phyloP scores from a whole-genome alignment of 2,888 invertebrate species.

The Piscicola geometra region DNA sequence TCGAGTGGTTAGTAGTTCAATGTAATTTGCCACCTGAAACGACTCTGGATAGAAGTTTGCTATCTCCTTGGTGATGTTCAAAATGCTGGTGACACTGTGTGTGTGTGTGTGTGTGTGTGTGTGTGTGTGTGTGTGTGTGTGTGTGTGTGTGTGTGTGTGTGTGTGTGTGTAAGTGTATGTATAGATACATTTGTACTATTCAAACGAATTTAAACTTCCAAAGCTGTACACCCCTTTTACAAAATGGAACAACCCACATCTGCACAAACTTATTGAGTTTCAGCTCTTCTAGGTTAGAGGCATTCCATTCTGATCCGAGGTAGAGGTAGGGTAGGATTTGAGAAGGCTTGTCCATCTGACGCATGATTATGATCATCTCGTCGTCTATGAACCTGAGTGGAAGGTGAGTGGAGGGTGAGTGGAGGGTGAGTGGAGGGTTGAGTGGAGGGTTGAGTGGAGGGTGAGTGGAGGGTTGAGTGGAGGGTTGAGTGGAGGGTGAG shows the following conservation, averaged over 20 bases:
- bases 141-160: no score
- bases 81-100: constrained; percentile 81
- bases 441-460: no score
- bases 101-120: background rate
- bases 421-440: no score
- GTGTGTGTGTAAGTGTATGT: background rate
- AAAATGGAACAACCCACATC: background rate
- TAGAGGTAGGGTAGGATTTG: constrained; percentile 95
- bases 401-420: no score
- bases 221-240: background rate
- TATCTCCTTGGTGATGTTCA: constrained; percentile 96
- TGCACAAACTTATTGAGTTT: constrained; percentile 80
- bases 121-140: no score
- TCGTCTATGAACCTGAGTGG: constrained; percentile 75
- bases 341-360: constrained; percentile 97
- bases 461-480: no score
- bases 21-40: constrained; percentile 61
- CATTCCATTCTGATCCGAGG: constrained; percentile 98
- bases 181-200: background rate
- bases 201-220: background rate
- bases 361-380: constrained; percentile 92
- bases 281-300: constrained; percentile 93
- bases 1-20: no score
- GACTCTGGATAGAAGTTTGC: constrained; percentile 98
- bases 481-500: no score